phyloP scores from a whole-genome alignment of 2,888 invertebrate genomes.

The Atethmia centrago region DNA sequence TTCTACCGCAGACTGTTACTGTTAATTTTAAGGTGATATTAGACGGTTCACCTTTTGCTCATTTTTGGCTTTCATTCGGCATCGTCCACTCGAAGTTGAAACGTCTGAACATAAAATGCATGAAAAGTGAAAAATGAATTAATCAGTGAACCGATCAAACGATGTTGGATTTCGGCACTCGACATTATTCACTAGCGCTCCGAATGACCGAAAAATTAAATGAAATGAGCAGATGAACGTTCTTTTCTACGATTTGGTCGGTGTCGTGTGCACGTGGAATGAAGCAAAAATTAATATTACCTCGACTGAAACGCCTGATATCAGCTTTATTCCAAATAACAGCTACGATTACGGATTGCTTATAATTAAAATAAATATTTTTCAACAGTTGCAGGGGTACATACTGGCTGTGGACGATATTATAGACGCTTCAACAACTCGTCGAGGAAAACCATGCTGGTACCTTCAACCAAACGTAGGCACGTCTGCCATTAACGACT shows the following conservation, averaged over 20 bases:
- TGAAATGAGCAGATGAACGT: not conserved
- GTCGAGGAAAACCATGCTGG: conserved; percentile 49
- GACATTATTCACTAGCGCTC: not conserved
- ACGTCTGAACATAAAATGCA: not conserved
- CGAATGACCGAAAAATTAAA: too few relatives aligned
- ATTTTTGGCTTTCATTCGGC: not conserved
- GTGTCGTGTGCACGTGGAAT: not conserved
- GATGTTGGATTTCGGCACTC: not conserved
- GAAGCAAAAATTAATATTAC: not conserved
- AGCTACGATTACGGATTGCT: not conserved
- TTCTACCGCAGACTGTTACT: too few relatives aligned
- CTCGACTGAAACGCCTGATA: not conserved
- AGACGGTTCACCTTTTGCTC: not conserved
- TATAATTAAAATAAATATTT: not conserved
- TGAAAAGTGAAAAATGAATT: not conserved
- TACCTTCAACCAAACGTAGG: conserved; percentile 39
- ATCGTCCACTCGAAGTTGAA: not conserved
- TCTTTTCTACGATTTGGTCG: not conserved
- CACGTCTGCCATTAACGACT: conserved; percentile 48
- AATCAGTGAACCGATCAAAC: not conserved
- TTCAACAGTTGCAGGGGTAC: conserved; percentile 44
- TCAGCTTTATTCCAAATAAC: too few relatives aligned
- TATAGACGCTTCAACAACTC: conserved; percentile 45
- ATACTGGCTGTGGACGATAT: conserved; percentile 45
- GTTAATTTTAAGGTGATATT: too few relatives aligned